Base-by-base conservation (phyloP, 2,888 invertebrate genomes). In the Ellobium chinense region DNA sequence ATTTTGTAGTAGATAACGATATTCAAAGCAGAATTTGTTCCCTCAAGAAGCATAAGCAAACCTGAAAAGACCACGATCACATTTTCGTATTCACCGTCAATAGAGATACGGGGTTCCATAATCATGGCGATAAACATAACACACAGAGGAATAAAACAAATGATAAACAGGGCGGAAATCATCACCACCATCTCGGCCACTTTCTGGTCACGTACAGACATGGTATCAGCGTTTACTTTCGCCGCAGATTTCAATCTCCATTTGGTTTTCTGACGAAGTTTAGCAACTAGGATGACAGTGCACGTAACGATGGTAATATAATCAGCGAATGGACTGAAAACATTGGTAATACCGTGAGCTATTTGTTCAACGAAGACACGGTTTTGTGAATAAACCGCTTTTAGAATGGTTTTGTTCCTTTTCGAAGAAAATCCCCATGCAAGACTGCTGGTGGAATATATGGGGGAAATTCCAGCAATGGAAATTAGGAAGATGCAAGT, bases 1-100 rank as follows among this genome's bases (percentile, higher is more conserved):
- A 75, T 75, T 1, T 39, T 29, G 29, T 65, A 65, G 31, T 75
- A 75, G 39, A 75, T 75, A 18, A 75, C 39, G 37, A 75, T 65
- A 60, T 63, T 75, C 37, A 65, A 31, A 2, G 46, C 31, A 14
- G 65, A 63, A n/a, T 75, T 65, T 14, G 65, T n/a, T 21, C 65
- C 63, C 31, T 75, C 75, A 18, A 65, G 14, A 14, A 65, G n/a
- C 21, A 75, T 54, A 24, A 63, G 65, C 5, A 75, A 3, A 7
- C 60, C 58, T 24, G 46, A 39, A 4, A 62, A 46, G 21, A 75
- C 63, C 37, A 37, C 39, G 18, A 60, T 39, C 1, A 54, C 34
- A 24, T 65, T 65, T 12, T 46, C 31, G 18, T 75, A 29, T 12
- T 27, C 9, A 4, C 75, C 75, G 31, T 65, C 39, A 21, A 60